These are phyloP conservation scores for Pygathrix nemaeus DNA, from an alignment of 2,113 vertebrate species.

Conservation along the genomic window DNA sequence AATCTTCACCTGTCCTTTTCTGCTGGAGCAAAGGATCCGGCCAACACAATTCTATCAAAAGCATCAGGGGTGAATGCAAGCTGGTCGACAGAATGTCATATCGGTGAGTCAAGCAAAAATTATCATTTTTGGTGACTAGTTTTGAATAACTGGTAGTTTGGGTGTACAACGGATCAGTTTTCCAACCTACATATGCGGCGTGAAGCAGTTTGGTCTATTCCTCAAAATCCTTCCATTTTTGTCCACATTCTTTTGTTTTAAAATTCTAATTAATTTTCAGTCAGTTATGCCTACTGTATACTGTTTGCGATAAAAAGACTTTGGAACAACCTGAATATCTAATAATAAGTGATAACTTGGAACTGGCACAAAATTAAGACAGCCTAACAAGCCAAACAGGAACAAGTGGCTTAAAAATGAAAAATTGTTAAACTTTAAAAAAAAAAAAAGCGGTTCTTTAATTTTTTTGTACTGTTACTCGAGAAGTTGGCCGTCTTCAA, in stretches of 20 bases:
- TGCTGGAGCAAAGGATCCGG: not conserved
- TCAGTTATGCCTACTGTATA: not conserved
- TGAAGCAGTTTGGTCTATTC: not conserved
- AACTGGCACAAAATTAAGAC: not conserved
- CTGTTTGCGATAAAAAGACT: conserved; percentile 17
- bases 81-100: not conserved
- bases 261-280: conserved; percentile 37
- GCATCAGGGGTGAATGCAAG: not conserved
- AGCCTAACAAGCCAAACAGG: not conserved
- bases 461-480: not conserved
- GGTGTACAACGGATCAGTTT: not conserved
- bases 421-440: not conserved
- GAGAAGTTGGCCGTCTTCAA: not conserved
- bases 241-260: not conserved
- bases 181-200: not conserved
- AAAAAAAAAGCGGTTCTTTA: not conserved
- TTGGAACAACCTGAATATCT: not conserved
- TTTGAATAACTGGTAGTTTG: not conserved
- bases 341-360: conserved; percentile 9
- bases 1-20: not conserved
- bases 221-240: conserved; percentile 17
- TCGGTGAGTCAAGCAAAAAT: not conserved
- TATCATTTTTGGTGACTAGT: not conserved
- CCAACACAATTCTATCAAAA: not conserved
- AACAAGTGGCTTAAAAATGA: not conserved